Base-by-base conservation (phyloP, 2,888 invertebrate genomes). In the Labia minor region DNA sequence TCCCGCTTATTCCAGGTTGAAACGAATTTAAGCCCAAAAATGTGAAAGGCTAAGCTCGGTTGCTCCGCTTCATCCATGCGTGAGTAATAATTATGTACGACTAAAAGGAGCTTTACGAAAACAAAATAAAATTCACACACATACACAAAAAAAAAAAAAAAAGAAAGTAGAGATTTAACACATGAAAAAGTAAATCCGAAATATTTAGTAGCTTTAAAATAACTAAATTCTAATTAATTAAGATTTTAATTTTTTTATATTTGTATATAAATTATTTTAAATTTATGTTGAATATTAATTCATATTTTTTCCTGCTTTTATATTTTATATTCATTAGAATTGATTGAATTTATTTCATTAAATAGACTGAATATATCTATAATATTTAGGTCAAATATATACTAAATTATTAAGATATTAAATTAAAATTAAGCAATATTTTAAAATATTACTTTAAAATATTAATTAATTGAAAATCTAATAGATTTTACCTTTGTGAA, bases 61-160 rank as follows among this genome's bases (percentile, higher is more conserved):
- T 11, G n/a, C 14, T 49, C 49, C n/a, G n/a, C 49, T n/a, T 16
- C 49, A 49, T n/a, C 49, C 14, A 16, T n/a, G n/a, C 49, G 49
- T 49, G 49, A 49, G 49, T 49, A 49, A 49, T 49, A 49, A 49
- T 49, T 49, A 49, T 49, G 49, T 49, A 49, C 16, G 49, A 49
- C 49, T 49, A 49, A 49, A 49, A 14, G 49, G 49, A 16, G 49
- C 49, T 49, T 49, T 49, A 49, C n/a, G 49, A 49, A 49, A 49
- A 49, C 49, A 49, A 49, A 49, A 49, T 49, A 49, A 49, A 49
- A 49, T 49, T 49, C 16, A 4, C 26, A 6, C 26, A 3, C 26
- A 3, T 26, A 3, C 26, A 26, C 4, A 26, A 26, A 49, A 16
- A 16, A 16, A 14, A 49, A 49, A 49, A 16, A 16, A 16, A 14